These are phyloP conservation scores for Eumerus sabulonum DNA, from an alignment of 2,888 invertebrate species.

Conservation along the genomic window DNA sequence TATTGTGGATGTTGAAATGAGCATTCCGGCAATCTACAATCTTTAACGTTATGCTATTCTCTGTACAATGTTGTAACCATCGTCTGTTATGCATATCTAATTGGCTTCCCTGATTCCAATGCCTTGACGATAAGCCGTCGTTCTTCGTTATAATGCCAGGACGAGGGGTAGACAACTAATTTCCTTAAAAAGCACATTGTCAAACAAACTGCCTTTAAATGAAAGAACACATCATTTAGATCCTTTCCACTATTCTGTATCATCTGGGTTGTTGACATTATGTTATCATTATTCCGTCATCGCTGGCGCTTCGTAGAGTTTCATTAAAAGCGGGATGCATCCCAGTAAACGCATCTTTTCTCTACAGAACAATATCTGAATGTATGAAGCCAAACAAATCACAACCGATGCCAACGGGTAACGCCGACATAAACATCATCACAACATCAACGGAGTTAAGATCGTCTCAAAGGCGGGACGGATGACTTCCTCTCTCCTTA, in stretches of 20 bases:
- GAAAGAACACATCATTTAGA: conserved; percentile 25
- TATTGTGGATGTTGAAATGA: no score
- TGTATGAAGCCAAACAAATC: conserved; percentile 31
- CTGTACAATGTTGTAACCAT: no score
- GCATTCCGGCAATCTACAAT: no score
- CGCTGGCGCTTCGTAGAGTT: conserved; percentile 8
- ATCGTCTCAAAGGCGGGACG: conserved; percentile 44
- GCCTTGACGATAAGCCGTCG: neutral
- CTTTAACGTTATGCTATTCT: no score
- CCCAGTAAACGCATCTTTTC: neutral
- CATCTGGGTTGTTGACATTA: conserved; percentile 32
- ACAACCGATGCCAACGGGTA: conserved; percentile 41
- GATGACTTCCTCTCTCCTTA: conserved; percentile 13
- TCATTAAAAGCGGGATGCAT: conserved; percentile 44
- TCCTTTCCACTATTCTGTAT: neutral
- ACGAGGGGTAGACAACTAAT: conserved; percentile 13
- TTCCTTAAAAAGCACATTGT: conserved; percentile 34
- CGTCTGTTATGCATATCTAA: conserved; percentile 5
- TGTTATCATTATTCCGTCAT: conserved; percentile 28
- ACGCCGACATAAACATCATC: conserved; percentile 50
- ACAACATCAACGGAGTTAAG: conserved; percentile 55
- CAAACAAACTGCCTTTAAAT: conserved; percentile 22
- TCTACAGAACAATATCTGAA: neutral
- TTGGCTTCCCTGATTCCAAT: conserved; percentile 1
- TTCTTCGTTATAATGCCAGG: neutral